A percentile compares a stretch with the other conserved stretches of the same genome.
Evolutionary conservation across 2,797 vertebrate species (phyloP).

Genomic region (Coreius guichenoti): DNA sequence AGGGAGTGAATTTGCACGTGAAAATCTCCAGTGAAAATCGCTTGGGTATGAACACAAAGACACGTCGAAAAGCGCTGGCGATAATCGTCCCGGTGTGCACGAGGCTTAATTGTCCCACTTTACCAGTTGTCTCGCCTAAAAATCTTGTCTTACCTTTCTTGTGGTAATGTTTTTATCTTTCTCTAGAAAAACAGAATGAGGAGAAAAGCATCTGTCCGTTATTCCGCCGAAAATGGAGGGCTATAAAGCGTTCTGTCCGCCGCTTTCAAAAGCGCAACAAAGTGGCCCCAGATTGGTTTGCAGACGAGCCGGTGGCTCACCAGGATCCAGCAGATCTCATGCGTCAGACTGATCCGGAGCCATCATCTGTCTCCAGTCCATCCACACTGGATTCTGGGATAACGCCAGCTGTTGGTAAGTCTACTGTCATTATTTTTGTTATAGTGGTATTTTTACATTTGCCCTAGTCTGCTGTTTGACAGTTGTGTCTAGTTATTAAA

Average conservation of each 20-base stretch:
- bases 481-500: not conserved
- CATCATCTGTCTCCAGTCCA: not conserved
- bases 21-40: too few relatives aligned
- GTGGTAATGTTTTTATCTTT: too few relatives aligned
- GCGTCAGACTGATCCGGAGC: not conserved
- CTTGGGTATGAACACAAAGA: too few relatives aligned
- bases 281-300: not conserved
- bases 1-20: too few relatives aligned
- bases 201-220: too few relatives aligned
- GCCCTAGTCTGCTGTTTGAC: not conserved
- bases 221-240: not conserved
- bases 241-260: not conserved
- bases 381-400: not conserved
- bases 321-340: not conserved
- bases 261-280: not conserved
- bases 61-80: too few relatives aligned
- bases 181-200: too few relatives aligned
- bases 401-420: not conserved
- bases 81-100: too few relatives aligned
- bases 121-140: too few relatives aligned
- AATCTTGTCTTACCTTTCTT: too few relatives aligned
- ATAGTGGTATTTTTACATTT: not conserved
- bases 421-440: not conserved
- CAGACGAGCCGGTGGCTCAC: not conserved
- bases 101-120: too few relatives aligned